Base-by-base conservation (phyloP, 2,113 vertebrate genomes). In the Rhegmatorhina hoffmannsi region DNA sequence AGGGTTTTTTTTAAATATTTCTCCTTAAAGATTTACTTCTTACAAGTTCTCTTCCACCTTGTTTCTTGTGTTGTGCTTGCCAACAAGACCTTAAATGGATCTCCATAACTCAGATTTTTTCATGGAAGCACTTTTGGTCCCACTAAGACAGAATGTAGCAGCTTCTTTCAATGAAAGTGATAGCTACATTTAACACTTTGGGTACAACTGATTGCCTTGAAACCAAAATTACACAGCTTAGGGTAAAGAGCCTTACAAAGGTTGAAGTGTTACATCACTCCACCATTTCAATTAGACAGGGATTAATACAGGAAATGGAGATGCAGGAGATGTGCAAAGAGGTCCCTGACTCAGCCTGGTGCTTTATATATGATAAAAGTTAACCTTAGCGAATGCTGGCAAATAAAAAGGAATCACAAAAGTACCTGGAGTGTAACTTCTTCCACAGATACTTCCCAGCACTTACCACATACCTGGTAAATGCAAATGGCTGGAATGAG, bases 1-100 rank as follows among this genome's bases (percentile, higher is more conserved):
- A 20, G 4, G 5, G 17, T 0, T 0, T 6, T 6, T 60, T 43
- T 44, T 2, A 11, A 6, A 28, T 15, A 31, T 33, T 77, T 74
- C 53, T 69, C 53, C 49, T 36, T 8, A 14, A 47, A 38, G 23
- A 86, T 44, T 56, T 77, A 62, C 12, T 73, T 84, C 36, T 24
- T 69, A 5, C 13, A 81, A 38, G 10, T 60, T 44, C 23, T 50
- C 36, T 84, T 72, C 36, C 21, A 31, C 28, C 9, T 52, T 50
- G 12, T 26, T 76, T 50, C 43, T 49, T 52, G 18, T 14, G 19
- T 19, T 64, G 44, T 31, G 19, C n/a, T 50, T 79, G 38, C 20
- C 60, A 64, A 44, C 17, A 68, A 5, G 5, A 64, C 13, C 40
- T 55, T 43, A 63, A 33, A n/a, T 0, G 3, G 21, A 59, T 43